phyloP scores from a whole-genome alignment of 2,113 vertebrate genomes.

The Mixornis gularis region DNA sequence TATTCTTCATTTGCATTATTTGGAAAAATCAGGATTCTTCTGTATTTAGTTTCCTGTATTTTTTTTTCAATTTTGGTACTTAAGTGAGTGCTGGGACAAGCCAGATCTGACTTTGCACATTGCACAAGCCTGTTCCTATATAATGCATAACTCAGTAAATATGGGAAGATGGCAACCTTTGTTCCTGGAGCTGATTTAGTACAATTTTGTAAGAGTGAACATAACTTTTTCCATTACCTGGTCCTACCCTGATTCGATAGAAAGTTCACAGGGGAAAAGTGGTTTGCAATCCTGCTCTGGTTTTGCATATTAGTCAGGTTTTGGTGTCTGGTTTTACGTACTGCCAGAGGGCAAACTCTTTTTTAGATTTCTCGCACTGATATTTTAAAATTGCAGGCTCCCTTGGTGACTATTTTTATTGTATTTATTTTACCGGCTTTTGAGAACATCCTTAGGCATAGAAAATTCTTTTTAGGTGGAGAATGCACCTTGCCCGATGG shows the following conservation, averaged over 20 bases:
- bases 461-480: constrained; percentile 52
- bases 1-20: background rate
- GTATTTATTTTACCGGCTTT: constrained; percentile 41
- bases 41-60: background rate
- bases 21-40: background rate
- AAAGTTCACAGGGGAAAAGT: constrained; percentile 61
- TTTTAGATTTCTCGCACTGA: constrained; percentile 62
- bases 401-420: constrained; percentile 44
- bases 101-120: background rate
- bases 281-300: constrained; percentile 28
- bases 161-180: background rate
- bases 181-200: background rate
- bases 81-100: background rate
- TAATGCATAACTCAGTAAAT: background rate
- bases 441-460: constrained; percentile 52
- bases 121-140: background rate
- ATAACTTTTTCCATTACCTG: constrained; percentile 44
- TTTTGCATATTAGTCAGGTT: constrained; percentile 60
- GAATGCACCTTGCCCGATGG: background rate
- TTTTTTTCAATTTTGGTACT: background rate
- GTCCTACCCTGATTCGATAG: constrained; percentile 10
- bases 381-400: constrained; percentile 58
- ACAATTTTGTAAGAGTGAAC: constrained; percentile 1
- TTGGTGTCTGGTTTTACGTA: constrained; percentile 54
- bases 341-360: constrained; percentile 31